Percentiles rank a stretch among this genome's conserved stretches.
These are phyloP conservation scores for Cryptosula pallasiana DNA, from an alignment of 2,888 invertebrate species.

Conservation along the genomic window DNA sequence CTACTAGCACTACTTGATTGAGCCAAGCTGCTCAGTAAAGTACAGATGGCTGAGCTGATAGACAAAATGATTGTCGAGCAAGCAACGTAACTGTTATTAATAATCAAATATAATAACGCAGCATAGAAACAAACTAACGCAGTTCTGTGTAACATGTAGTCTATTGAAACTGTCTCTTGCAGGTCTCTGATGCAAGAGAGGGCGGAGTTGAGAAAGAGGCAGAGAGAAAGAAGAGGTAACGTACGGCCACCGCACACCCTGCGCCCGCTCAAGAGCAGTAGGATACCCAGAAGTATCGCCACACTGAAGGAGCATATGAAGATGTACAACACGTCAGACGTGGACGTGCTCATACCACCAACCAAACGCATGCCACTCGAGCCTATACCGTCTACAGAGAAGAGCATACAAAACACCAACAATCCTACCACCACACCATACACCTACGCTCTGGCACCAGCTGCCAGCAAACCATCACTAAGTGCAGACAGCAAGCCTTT, in stretches of 20 bases:
- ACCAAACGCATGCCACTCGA: neutral
- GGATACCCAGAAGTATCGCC: slow-evolving; percentile 11
- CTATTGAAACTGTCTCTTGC: neutral
- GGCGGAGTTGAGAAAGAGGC: neutral
- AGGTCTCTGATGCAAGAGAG: neutral
- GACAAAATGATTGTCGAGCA: neutral
- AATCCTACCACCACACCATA: neutral
- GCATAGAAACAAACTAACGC: neutral
- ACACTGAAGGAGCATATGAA: slow-evolving; percentile 6
- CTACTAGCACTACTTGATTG: no score
- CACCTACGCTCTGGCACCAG: neutral
- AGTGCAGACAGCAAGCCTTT: no score
- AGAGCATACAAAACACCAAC: neutral
- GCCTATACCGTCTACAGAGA: neutral
- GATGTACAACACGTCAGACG: slow-evolving; percentile 14
- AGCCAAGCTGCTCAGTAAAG: neutral
- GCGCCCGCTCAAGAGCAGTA: neutral
- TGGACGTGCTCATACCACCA: neutral
- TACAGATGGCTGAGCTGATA: neutral
- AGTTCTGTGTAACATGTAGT: neutral
- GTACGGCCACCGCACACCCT: neutral
- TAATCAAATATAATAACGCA: neutral
- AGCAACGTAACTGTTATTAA: no score
- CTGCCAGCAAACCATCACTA: neutral
- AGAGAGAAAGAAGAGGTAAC: neutral